Evolutionary conservation across 2,113 vertebrate species (phyloP), one percentile per base, ranked within the genome.

Genomic region (Morphnarchus princeps): DNA sequence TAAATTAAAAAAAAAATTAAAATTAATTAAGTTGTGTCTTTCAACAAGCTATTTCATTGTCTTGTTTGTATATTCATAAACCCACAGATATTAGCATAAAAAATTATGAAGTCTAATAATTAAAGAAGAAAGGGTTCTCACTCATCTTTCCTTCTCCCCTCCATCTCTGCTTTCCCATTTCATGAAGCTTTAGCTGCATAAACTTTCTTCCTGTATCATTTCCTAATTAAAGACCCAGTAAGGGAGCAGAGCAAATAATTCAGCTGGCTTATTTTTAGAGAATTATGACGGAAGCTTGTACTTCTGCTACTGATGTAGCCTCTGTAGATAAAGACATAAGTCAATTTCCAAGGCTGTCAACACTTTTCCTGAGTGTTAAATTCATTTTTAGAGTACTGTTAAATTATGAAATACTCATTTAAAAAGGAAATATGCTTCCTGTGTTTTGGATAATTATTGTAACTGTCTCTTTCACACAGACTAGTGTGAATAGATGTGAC

Each of bases 291-390:
- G 69, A 83, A 92, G 2, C 21, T 86, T 95, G 17, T 87, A 47
- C 38, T 89, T 92, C 55, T 82, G 24, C 40, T 74, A 36, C 47
- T 40, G 65, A 58, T 74, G 47, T 47, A 59, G 57, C 49, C 65
- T 91, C 65, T 55, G 52, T 36, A 72, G 57, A 82, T 91, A 59
- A 80, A 83, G 67, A 87, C 55, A 61, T 42, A 94, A 90, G 50
- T 73, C 69, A 74, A 22, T 93, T 97, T 91, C 84, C 69, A 93
- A 87, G 49, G 49, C 84, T 95, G 90, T 95, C 87, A 96, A 90
- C 90, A 91, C 78, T 84, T 95, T 87, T 49, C 38, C 36, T 72
- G 54, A 76, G 49, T 82, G 84, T 54, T 84, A 96, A 87, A 91
- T 85, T 93, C 13, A 69, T 93, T 91, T 87, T 95, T 85, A 90